A percentile compares a stretch with the other conserved stretches of the same genome.
Evolutionary conservation across 2,113 vertebrate genomes (phyloP).

Genomic region (Colinus virginianus): DNA sequence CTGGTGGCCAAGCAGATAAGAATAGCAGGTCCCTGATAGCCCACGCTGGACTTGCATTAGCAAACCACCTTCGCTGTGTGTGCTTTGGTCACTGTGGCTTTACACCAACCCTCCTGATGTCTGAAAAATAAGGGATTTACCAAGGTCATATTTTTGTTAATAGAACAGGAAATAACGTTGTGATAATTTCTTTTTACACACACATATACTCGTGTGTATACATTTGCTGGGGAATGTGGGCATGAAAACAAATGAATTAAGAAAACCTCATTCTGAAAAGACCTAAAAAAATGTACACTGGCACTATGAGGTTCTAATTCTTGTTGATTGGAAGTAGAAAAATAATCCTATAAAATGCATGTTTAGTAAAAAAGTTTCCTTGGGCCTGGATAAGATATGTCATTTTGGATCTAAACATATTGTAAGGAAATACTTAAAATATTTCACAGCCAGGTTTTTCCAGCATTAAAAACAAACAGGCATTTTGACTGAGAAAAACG

Average conservation of each 20-base stretch:
- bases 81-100: neutral
- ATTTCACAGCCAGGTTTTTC: neutral
- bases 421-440: constrained; percentile 13
- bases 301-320: neutral
- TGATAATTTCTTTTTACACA: neutral
- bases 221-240: neutral
- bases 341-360: neutral
- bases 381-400: neutral
- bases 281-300: neutral
- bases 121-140: neutral
- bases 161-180: neutral
- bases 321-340: neutral
- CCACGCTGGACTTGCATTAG: accelerated
- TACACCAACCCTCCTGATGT: neutral
- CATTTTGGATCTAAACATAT: neutral
- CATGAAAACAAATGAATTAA: neutral
- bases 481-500: neutral
- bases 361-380: neutral
- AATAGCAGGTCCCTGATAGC: neutral
- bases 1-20: neutral
- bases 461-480: neutral
- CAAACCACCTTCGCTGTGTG: accelerated
- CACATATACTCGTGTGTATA: accelerated
- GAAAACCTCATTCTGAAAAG: neutral
- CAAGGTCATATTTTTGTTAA: neutral